Evolutionary conservation across 1,140 invertebrate genomes (phyloP), one percentile per base, ranked within the genome.

Genomic region (Eciton burchellii): DNA sequence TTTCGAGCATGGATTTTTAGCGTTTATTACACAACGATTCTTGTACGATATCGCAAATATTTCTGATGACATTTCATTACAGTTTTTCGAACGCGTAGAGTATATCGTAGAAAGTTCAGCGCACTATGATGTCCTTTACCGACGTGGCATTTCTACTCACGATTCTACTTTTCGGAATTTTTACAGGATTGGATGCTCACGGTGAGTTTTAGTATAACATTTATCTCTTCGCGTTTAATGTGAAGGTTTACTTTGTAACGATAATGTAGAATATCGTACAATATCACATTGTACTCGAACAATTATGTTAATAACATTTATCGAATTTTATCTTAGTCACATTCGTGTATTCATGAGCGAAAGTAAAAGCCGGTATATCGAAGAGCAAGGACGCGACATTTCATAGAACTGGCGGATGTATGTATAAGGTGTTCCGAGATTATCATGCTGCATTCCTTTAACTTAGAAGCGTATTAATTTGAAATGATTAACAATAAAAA

Each of bases 331-430:
- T 12, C 12, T 12, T 68, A 47, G 73, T 54, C 2, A 41, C 41
- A 5, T 82, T 62, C 49, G 19, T 26, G 21, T 63, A 52, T 54
- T 26, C 54, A 76, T n/a, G 35, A 63, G 56, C 57, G 57, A 76
- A 63, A 82, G 71, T 56, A 82, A 82, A 76, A 29, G 41, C 59
- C 43, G 47, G 29, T 47, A 77, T 1, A 14, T 29, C 49, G 16
- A 1, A 76, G 24, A 76, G 63, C 63, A 57, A 16, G 63, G n/a
- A 70, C 74, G 63, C 52, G 74, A 79, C 74, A 79, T 79, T 79
- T 68, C 63, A 54, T 65, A 65, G 65, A 45, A 5, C 14, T 76
- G n/a, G 29, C 29, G 59, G 65, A 65, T 24, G 60, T 54, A 76
- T 65, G 65, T 76, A 76, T 60, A 52, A 43, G 45, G 73, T 76